Evolutionary conservation across 2,113 vertebrate species (phyloP), one percentile per base, ranked within the genome.

Genomic region (Seriola dumerili): DNA sequence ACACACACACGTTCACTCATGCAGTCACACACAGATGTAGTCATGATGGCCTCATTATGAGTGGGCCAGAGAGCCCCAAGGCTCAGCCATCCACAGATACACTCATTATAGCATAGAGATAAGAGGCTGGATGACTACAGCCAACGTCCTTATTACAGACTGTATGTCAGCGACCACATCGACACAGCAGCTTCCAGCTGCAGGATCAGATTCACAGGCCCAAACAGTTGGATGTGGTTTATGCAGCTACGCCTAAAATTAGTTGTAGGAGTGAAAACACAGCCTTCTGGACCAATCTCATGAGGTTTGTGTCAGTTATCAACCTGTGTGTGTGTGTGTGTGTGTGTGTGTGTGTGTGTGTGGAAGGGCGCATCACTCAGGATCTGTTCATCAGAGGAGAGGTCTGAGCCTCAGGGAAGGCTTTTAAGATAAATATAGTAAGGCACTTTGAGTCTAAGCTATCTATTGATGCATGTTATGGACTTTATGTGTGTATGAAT

Each of bases 381-480:
- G 34, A 29, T 42, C 57, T 62, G 57, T 23, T 62, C 0, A 69
- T 69, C 65, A 44, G 14, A 72, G 44, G 50, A 34, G 64, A 25
- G 50, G 19, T 34, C 64, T 13, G 6, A 23, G 87, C 92, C 90
- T 81, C 59, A 0, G 76, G 89, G 7, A 76, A 17, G 34, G 52
- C 81, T 83, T 83, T 85, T 69, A 52, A 67, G 50, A 86, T 88
- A 92, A 91, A 93, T 89, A 92, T 91, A 92, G 86, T 58, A 3
- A 16, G 17, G 52, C 61, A 62, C 75, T 82, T 69, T 72, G 46
- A 85, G 62, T 76, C 63, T 1, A 5, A 40, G 65, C 55, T 55
- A 29, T 36, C 29, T 76, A 16, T 62, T 76, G 79, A 69, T 76
- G 81, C 75, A 59, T 7, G 16, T 23, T 78, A 29, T 52, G 44